These are phyloP conservation scores for Cyprinella venusta DNA, from an alignment of 2,797 vertebrate genomes.

Conservation along the genomic window DNA sequence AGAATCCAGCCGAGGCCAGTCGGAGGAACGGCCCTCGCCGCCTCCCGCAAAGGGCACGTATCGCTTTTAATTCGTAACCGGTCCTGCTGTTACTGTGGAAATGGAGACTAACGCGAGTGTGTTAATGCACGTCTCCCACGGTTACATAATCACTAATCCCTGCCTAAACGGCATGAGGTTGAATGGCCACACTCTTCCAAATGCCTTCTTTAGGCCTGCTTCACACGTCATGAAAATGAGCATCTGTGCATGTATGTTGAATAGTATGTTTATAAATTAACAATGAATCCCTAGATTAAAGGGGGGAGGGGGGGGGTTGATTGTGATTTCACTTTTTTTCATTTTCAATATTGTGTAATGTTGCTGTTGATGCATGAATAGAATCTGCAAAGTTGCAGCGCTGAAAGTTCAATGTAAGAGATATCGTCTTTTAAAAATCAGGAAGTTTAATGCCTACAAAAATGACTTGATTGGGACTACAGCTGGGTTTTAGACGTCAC, in stretches of 20 bases:
- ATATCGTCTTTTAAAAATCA: too few species aligned
- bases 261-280: not conserved
- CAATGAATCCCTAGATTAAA: not conserved
- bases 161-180: constrained; percentile 11
- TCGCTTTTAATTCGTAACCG: constrained; percentile 26
- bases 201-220: not conserved
- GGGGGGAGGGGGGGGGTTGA: too few species aligned
- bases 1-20: constrained; percentile 46
- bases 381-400: too few species aligned
- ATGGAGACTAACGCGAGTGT: constrained; percentile 45
- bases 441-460: too few species aligned
- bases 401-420: too few species aligned
- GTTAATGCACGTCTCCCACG: constrained; percentile 22
- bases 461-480: too few species aligned
- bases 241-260: not conserved
- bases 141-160: constrained; percentile 30
- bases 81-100: constrained; percentile 47
- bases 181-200: not conserved
- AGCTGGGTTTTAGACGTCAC: too few species aligned
- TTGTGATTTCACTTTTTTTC: too few species aligned
- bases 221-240: not conserved
- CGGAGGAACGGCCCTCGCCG: constrained; percentile 20
- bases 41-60: constrained; percentile 30
- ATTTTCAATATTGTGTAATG: too few species aligned
- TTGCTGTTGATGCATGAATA: too few species aligned